Conservation (phyloP, 2,113 vertebrate genomes). For the Lethenteron camtschaticum region DNA sequence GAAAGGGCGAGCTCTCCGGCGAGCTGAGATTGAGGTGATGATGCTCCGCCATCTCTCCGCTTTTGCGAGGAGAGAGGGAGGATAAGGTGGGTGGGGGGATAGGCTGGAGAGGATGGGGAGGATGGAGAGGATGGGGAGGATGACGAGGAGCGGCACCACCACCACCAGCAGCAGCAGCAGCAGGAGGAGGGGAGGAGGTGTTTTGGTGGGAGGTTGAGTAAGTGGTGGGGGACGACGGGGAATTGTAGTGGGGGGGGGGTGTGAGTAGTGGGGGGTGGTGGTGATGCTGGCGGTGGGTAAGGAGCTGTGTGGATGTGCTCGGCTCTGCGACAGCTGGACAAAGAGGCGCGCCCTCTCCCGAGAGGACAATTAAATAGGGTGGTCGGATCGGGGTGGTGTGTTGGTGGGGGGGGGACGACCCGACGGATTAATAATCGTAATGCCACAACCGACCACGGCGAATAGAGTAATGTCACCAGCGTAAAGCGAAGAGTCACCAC, state of each 20-base stretch:
- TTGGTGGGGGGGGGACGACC: too few species aligned
- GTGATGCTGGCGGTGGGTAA: neutral
- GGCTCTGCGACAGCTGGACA: too few species aligned
- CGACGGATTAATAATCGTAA: too few species aligned
- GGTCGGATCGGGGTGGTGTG: too few species aligned
- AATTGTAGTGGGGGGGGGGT: neutral
- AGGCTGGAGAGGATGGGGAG: neutral
- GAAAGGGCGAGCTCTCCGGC: slow-evolving; percentile 19
- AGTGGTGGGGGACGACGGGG: neutral
- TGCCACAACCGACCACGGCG: too few species aligned
- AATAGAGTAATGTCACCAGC: too few species aligned
- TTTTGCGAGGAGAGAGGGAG: neutral
- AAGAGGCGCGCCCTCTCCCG: too few species aligned
- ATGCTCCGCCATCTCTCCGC: too few species aligned
- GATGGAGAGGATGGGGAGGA: neutral
- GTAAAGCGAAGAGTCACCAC: too few species aligned
- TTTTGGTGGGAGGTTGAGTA: neutral
- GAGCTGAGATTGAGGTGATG: too few species aligned
- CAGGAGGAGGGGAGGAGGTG: neutral
- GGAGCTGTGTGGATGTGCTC: neutral
- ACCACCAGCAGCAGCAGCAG: too few species aligned
- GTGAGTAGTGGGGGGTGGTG: neutral
- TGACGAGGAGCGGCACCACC: neutral
- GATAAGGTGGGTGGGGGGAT: neutral
- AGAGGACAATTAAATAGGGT: too few species aligned